Percentiles rank a stretch among this genome's conserved stretches.
phyloP scores from a whole-genome alignment of 2,888 invertebrate species.

The Pandemis corylana region DNA sequence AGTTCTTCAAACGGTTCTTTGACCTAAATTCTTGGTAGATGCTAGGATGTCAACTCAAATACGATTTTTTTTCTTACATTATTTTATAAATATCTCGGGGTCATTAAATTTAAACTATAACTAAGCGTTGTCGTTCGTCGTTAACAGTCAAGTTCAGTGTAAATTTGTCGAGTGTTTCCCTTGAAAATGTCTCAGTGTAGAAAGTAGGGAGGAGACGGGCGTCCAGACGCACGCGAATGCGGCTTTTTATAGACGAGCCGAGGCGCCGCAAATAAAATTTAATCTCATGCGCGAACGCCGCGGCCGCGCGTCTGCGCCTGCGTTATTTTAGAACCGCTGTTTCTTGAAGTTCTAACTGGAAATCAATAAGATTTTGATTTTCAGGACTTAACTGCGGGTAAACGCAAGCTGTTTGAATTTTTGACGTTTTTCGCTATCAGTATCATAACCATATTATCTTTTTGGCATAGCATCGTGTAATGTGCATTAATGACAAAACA shows the following conservation, averaged over 20 bases:
- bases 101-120: not conserved
- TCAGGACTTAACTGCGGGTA: no score
- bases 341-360: not conserved
- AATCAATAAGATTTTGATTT: no score
- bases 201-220: slow-evolving; percentile 59
- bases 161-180: slow-evolving; percentile 26
- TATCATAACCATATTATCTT: no score
- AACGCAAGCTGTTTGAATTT: no score
- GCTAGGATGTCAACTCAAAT: no score
- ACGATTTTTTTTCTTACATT: no score
- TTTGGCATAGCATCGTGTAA: no score
- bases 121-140: not conserved
- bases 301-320: slow-evolving; percentile 41
- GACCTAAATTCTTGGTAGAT: no score
- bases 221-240: slow-evolving; percentile 66
- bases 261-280: slow-evolving; percentile 71
- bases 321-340: slow-evolving; percentile 39
- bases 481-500: no score
- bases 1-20: no score
- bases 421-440: no score
- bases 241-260: slow-evolving; percentile 74
- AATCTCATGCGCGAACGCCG: slow-evolving; percentile 59
- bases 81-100: not conserved
- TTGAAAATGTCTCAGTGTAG: slow-evolving; percentile 29
- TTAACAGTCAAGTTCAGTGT: slow-evolving; percentile 13